Base-by-base conservation (phyloP, 2,797 vertebrate genomes). In the Brachyrhaphis roseni region DNA sequence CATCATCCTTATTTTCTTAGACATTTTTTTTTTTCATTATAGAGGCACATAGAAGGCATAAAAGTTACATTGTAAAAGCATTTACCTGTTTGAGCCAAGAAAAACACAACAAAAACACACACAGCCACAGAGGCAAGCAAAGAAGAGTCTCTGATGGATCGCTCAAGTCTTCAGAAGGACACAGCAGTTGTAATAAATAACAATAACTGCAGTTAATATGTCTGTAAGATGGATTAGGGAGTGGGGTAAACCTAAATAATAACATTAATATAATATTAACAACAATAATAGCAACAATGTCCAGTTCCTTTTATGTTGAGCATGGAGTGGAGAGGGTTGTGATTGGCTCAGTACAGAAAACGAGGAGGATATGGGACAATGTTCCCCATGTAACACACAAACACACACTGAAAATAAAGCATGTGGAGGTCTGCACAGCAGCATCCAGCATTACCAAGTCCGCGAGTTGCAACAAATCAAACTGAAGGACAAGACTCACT, bases 151-250 rank as follows among this genome's bases (percentile, higher is more conserved):
- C 87, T 1, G 31, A 78, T 57, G 74, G 68, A 85, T 91, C 83
- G 28, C 70, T 95, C 91, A 94, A 94, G 92, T 94, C 84, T 92
- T 80, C 87, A 85, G 86, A 89, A 79, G 81, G 86, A 90, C 90
- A 95, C 94, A 94, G 93, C 94, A 95, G 93, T 90, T 84, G 84
- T 78, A 95, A 94, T 94, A 95, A 95, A 94, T 93, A 93, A 89
- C 91, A 91, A 88, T 76, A 94, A 89, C 91, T 94, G 94, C 94
- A 92, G 87, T 90, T 91, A 88, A 93, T 90, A 88, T 81, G 82
- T 74, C 89, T 78, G 31, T 76, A 62, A 41, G 28, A 1, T 20
- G 5, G 26, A 64, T 18, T 41, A 47, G 72, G 64, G 41, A 74
- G 86, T 39, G 8, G 10, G 64, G 10, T 85, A 80, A 86, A 84